Evolutionary conservation across 2,888 invertebrate genomes (phyloP), one percentile per base, ranked within the genome.

Genomic region (Phymatocera aterrima): DNA sequence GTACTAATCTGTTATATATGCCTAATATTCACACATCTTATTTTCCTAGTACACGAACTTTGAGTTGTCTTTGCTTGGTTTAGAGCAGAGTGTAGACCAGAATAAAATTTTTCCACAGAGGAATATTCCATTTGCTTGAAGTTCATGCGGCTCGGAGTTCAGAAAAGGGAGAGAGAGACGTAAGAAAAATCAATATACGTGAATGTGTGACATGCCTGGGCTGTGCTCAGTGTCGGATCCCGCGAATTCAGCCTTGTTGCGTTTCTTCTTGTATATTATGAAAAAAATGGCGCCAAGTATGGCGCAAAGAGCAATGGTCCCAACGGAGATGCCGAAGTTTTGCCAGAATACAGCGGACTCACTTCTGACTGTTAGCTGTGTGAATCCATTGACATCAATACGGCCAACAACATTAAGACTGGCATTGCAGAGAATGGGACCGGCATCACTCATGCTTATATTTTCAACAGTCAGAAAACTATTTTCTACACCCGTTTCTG

Each of bases 311-410:
- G 98, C 93, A 87, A 97, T 93, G 85, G 99, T 98, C 93, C 99
- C 99, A 84, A 96, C 96, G 91, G 97, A 97, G 91, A 99, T 99
- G 87, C 98, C 98, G 88, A 99, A 93, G 95, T 99, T 98, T 86
- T 99, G 99, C 98, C 98, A 99, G 85, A 99, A 92, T 85, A 98
- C 98, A 85, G 98, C 98, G 91, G 97, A 95, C 92, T 96, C 96
- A 92, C 96, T 95, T 94, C 97, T 97, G 83, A 97, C 95, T 91
- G 97, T 93, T 87, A 97, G 93, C 87, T 91, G 91, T 83, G 94
- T 92, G 1, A 85, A 86, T 64, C 90, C 90, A 40, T 82, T 77
- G 57, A 90, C 90, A 1, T 81, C 79, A 74, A 8, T 10, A 87
- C 84, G 82, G 81, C 86, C 83, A 40, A 89, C 84, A 83, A 82